phyloP scores from a whole-genome alignment of 2,113 vertebrate species.

The Thunnus thynnus region DNA sequence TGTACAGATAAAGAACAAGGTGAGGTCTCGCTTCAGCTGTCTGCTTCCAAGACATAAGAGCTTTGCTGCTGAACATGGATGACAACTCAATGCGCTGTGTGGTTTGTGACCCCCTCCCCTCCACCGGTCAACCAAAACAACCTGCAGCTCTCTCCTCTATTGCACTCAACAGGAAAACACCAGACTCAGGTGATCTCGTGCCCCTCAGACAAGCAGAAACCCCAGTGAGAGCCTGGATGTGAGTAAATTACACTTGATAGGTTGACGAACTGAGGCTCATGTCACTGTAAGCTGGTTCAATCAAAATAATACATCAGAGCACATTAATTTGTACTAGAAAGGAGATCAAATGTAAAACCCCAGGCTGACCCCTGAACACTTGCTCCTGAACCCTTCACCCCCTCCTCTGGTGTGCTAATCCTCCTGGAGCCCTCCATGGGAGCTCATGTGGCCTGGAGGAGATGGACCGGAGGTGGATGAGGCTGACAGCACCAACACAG shows the following conservation, averaged over 20 bases:
- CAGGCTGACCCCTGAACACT: constrained; percentile 73
- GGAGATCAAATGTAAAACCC: constrained; percentile 71
- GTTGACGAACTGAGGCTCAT: constrained; percentile 45
- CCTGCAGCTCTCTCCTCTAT: constrained; percentile 14
- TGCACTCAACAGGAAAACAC: constrained; percentile 38
- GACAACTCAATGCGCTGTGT: constrained; percentile 44
- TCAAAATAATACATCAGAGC: constrained; percentile 61
- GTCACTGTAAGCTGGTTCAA: constrained; percentile 41
- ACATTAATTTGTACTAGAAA: constrained; percentile 58
- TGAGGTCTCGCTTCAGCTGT: constrained; percentile 11
- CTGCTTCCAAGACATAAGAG: constrained; percentile 21
- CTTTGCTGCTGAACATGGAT: constrained; percentile 32
- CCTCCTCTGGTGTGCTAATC: constrained; percentile 73
- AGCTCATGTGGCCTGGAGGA: constrained; percentile 68
- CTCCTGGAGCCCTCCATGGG: constrained; percentile 64
- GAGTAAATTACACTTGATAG: constrained; percentile 54
- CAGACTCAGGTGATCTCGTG: constrained; percentile 49
- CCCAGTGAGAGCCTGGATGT: constrained; percentile 19
- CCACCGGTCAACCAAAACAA: constrained; percentile 47
- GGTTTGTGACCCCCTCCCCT: constrained; percentile 42
- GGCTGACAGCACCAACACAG: constrained; percentile 84
- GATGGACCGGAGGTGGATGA: constrained; percentile 74
- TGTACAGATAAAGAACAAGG: constrained; percentile 30
- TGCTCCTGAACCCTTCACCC: constrained; percentile 66
- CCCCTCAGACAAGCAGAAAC: constrained; percentile 9